phyloP scores from a whole-genome alignment of 2,113 vertebrate species.

The Pelusios castaneus region DNA sequence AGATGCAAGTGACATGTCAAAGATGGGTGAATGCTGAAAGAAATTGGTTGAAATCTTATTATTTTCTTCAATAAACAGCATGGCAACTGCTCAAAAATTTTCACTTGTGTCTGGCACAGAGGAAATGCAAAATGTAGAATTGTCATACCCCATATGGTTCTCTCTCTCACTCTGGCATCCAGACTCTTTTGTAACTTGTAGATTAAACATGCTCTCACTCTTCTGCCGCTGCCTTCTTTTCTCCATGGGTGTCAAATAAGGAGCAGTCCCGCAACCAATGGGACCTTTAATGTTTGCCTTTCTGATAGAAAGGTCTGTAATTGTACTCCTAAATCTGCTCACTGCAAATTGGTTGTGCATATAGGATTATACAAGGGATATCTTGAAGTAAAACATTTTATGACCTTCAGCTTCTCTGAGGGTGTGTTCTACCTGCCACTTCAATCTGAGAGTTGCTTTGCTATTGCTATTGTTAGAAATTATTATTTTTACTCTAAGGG shows the following conservation, averaged over 20 bases:
- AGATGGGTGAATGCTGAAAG: background rate
- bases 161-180: background rate
- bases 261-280: background rate
- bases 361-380: background rate
- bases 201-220: background rate
- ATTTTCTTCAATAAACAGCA: background rate
- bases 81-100: background rate
- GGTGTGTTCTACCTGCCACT: background rate
- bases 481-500: background rate
- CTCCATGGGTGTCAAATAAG: background rate
- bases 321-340: background rate
- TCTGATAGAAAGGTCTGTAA: background rate
- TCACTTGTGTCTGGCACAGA: background rate
- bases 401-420: background rate
- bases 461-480: background rate
- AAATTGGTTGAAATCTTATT: background rate
- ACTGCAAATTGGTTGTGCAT: background rate
- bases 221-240: background rate
- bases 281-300: background rate
- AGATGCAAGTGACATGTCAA: background rate
- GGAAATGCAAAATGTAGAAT: background rate
- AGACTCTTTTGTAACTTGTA: background rate
- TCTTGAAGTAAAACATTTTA: background rate
- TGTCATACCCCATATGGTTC: background rate
- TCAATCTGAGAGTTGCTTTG: background rate